phyloP scores from a whole-genome alignment of 2,797 vertebrate species.

The Podargus strigoides region DNA sequence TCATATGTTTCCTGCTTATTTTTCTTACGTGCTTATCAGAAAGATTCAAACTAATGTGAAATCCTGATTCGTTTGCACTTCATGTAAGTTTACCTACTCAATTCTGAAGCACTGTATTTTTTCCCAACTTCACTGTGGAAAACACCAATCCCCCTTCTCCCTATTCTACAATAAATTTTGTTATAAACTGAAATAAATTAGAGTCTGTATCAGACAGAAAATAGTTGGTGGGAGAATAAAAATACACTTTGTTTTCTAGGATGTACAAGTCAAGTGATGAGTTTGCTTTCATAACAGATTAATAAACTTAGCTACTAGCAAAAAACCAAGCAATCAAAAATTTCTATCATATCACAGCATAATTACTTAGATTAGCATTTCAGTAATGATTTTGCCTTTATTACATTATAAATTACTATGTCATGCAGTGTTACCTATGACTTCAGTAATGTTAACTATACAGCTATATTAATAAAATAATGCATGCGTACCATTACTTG shows the following conservation, averaged over 20 bases:
- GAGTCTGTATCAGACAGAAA: background rate
- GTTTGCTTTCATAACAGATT: background rate
- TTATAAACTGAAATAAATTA: background rate
- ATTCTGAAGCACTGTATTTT: background rate
- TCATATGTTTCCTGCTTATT: background rate
- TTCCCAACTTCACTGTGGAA: background rate
- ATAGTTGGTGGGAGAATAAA: background rate
- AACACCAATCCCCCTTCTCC: background rate
- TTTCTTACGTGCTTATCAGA: background rate
- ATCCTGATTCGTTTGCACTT: background rate
- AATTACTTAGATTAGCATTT: background rate
- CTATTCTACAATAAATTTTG: background rate
- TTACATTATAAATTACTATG: background rate
- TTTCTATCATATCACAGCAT: background rate
- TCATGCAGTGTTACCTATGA: too few relatives aligned
- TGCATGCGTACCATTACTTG: background rate
- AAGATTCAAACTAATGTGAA: background rate
- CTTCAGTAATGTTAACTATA: background rate
- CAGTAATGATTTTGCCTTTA: background rate
- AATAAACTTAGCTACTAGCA: background rate
- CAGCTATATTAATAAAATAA: background rate
- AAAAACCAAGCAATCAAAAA: background rate
- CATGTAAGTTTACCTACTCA: background rate
- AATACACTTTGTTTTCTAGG: background rate
- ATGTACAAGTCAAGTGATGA: background rate